Evolutionary conservation across 2,113 vertebrate genomes (phyloP).

Genomic region (Corydoras maculifer): DNA sequence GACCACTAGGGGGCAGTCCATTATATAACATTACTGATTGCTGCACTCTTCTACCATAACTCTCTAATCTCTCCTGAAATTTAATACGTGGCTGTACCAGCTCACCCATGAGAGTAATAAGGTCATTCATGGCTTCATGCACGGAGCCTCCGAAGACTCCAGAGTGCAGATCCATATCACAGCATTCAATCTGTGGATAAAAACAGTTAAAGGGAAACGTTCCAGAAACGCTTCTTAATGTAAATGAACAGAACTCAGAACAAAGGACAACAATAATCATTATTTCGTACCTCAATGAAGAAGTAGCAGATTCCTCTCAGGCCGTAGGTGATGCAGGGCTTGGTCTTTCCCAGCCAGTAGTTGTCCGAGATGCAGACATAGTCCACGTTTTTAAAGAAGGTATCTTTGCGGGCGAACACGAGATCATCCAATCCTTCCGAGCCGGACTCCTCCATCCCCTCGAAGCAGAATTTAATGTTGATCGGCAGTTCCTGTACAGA

Average conservation of each 20-base stretch:
- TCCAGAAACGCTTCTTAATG: not conserved
- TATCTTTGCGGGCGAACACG: slow-evolving; percentile 76
- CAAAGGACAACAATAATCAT: not conserved
- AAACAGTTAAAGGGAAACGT: not conserved
- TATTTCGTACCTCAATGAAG: slow-evolving; percentile 71
- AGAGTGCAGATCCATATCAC: slow-evolving; percentile 85
- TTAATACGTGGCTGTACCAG: not conserved
- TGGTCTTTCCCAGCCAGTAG: slow-evolving; percentile 94
- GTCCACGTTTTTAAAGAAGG: slow-evolving; percentile 88
- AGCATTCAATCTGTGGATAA: slow-evolving; percentile 68
- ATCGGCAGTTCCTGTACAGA: slow-evolving; percentile 80
- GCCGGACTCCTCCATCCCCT: slow-evolving; percentile 97
- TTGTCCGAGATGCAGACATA: slow-evolving; percentile 96
- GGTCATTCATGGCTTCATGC: slow-evolving; percentile 92
- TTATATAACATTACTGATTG: too few relatives aligned
- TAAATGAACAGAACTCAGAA: not conserved
- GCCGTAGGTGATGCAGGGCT: slow-evolving; percentile 94
- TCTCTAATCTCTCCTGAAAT: too few relatives aligned
- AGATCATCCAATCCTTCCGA: slow-evolving; percentile 89
- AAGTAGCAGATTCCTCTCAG: slow-evolving; percentile 93
- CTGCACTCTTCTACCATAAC: too few relatives aligned
- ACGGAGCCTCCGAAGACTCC: slow-evolving; percentile 93
- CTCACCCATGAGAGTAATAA: slow-evolving; percentile 86
- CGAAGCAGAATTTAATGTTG: slow-evolving; percentile 92
- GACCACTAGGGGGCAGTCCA: too few relatives aligned